Evolutionary conservation across 2,113 vertebrate species (phyloP), one percentile per base, ranked within the genome.

Genomic region (Rhinoderma darwinii): DNA sequence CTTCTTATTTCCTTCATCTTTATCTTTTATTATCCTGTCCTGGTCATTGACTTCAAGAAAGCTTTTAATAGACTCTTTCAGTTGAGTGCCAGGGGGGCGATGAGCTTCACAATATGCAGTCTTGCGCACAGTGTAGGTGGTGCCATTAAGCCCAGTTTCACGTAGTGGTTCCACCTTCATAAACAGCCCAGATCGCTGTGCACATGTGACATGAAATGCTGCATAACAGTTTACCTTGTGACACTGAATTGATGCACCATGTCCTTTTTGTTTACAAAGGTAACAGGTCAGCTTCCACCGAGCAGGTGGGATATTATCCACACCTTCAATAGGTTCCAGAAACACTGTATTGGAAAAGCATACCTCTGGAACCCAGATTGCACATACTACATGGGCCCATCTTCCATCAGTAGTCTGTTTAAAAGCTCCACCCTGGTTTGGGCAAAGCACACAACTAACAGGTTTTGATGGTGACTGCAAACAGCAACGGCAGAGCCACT

Each of bases 171-270:
- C 98, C 0, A 99, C 98, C 94, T 99, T 99, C 98, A 99, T 99
- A 90, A 99, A 99, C 84, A 99, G 94, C 5, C 98, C 98, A 0
- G 97, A 97, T 5, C 96, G 95, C 90, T 99, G 98, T 9, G 98
- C 98, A 74, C 98, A 99, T 0, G 98, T 99, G 90, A 99, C 98
- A 0, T 99, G 98, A 91, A 99, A 99, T 37, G 98, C 98, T 0
- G 98, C 97, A 91, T 99, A 99, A 91, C 98, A 99, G 95, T 99
- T 99, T 88, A 97, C 95, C 88, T 98, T 98, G 90, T 99, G 97
- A 92, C 98, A 99, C 0, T 99, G 98, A 87, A 99, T 99, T 22
- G 97, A 96, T 18, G 98, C 98, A 4, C 98, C 98, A 4, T 94
- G 91, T 72, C 97, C 97, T 88, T 99, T 99, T 93, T 96, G 96